Percentiles rank a stretch among this genome's conserved stretches.
Evolutionary conservation across 1,140 invertebrate species (phyloP).

Genomic region (Lepidostoma basale): DNA sequence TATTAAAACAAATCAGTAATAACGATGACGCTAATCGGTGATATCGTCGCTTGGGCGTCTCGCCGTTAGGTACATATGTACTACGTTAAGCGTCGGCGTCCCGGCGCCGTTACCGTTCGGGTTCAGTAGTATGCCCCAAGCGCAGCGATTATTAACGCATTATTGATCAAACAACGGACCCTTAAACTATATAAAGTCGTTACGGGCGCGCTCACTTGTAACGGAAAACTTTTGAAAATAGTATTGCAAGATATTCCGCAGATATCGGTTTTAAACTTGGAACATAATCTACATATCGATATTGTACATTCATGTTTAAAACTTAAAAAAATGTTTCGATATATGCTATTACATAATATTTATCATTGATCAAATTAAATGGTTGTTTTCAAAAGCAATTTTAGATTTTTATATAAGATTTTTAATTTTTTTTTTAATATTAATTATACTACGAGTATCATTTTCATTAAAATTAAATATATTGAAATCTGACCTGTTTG

Average conservation of each 20-base stretch:
- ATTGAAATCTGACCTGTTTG: too few species aligned
- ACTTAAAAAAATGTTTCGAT: too few species aligned
- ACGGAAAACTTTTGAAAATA: conserved; percentile 27
- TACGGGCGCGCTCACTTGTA: conserved; percentile 27
- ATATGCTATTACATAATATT: too few species aligned
- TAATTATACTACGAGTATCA: too few species aligned
- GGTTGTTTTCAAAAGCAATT: too few species aligned
- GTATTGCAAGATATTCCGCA: conserved; percentile 8
- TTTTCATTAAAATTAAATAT: too few species aligned
- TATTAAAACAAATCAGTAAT: not conserved
- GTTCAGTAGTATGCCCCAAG: conserved; percentile 25
- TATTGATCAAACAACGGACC: conserved; percentile 45
- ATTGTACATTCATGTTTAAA: too few species aligned
- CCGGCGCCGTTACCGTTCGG: not conserved
- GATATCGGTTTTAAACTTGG: not conserved
- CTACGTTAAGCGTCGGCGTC: not conserved
- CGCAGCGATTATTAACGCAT: conserved; percentile 46
- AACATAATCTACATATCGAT: too few species aligned
- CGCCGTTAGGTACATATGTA: conserved; percentile 3
- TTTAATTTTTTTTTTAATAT: too few species aligned
- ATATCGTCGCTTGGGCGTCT: conserved; percentile 9
- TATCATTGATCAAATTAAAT: too few species aligned
- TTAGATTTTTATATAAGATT: too few species aligned
- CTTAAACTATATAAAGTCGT: conserved; percentile 30
- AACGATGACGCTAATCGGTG: conserved; percentile 3